A percentile compares a stretch with the other conserved stretches of the same genome.
phyloP scores from a whole-genome alignment of 1,140 invertebrate species.

The Teleogryllus occipitalis region DNA sequence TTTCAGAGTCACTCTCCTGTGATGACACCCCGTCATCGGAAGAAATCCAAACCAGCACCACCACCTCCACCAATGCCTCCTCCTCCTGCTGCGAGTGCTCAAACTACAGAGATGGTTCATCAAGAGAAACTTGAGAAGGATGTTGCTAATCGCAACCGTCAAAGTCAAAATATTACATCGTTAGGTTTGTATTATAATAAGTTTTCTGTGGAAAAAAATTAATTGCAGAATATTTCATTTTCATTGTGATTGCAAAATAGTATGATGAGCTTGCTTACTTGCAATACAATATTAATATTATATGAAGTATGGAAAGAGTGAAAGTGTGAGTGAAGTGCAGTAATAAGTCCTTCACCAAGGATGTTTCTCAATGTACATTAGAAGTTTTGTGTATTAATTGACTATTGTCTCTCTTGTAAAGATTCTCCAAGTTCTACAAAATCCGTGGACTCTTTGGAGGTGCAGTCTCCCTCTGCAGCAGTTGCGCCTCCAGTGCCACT shows the following conservation, averaged over 20 bases:
- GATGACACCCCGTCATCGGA: conserved; percentile 36
- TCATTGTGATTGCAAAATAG: no score
- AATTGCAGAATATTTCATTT: no score
- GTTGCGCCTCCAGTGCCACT: neutral
- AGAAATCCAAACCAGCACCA: conserved; percentile 47
- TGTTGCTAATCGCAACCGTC: conserved; percentile 47
- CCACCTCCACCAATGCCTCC: conserved; percentile 39
- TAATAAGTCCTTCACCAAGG: no score
- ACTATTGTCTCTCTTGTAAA: neutral
- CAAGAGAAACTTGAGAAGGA: conserved; percentile 46
- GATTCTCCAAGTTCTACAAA: neutral
- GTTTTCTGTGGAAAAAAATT: no score
- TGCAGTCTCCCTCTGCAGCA: neutral
- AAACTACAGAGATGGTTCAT: conserved; percentile 35
- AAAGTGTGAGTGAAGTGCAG: no score
- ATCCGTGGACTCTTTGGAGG: neutral
- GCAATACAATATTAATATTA: no score
- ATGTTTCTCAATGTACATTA: no score
- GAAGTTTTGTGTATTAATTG: neutral
- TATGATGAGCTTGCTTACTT: no score
- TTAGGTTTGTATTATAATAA: neutral
- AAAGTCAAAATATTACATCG: conserved; percentile 24
- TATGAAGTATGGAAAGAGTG: no score
- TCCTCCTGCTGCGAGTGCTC: conserved; percentile 13
- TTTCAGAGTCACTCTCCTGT: conserved; percentile 36